phyloP scores from a whole-genome alignment of 2,113 vertebrate species.

The sheep (Ovis aries) region ARS-UI_Ramb_v3.0 NC_056060.1:58290501-58291000 shows the following conservation, averaged over 20 bases:
- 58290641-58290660: background rate
- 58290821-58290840: background rate
- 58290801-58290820: background rate
- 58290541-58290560: background rate
- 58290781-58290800: background rate
- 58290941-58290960: background rate
- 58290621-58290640: slow-evolving; percentile 34
- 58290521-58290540: background rate
- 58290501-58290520: slow-evolving; percentile 3
- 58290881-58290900: background rate
- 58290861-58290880: background rate
- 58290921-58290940: background rate
- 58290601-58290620: background rate
- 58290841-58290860: slow-evolving; percentile 14
- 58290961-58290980: background rate
- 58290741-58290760: slow-evolving; percentile 19
- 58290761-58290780: background rate
- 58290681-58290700: background rate
- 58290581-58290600: background rate
- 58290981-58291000: background rate
- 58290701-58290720: background rate
- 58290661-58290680: background rate
- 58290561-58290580: background rate
- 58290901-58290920: background rate
- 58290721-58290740: background rate